A percentile compares a stretch with the other conserved stretches of the same genome.
These are phyloP conservation scores for Henricia sp. DNA, from an alignment of 53 echinoderm and acorn worm species.

Conservation along the genomic window DNA sequence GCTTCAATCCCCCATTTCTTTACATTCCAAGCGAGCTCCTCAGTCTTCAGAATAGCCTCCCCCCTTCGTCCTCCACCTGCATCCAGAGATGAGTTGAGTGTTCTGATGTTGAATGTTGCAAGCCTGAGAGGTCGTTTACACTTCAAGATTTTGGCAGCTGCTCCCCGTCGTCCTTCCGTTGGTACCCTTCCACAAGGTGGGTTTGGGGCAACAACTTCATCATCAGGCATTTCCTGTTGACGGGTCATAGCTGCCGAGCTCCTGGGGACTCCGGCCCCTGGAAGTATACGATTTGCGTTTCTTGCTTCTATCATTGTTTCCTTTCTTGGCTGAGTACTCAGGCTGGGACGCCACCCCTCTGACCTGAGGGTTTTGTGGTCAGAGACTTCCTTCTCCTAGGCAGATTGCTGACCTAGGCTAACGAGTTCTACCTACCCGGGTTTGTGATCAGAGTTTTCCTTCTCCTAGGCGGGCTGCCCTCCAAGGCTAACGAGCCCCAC, in stretches of 20 bases:
- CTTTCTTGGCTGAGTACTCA: conserved; percentile 13
- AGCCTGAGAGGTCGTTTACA: not conserved
- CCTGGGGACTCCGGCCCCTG: conserved; percentile 1
- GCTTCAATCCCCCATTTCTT: not conserved
- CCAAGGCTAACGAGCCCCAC: too few relatives aligned
- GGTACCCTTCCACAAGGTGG: not conserved
- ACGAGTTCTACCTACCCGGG: too few relatives aligned
- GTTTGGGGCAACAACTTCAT: conserved; percentile 4
- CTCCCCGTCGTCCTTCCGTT: not conserved
- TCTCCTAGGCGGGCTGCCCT: too few relatives aligned
- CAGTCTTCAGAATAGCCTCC: not conserved
- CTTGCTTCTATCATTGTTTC: conserved; percentile 18
- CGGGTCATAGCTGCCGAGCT: not conserved
- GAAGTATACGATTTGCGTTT: conserved; percentile 27
- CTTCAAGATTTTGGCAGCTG: not conserved
- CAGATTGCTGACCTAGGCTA: too few relatives aligned
- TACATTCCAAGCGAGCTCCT: not conserved
- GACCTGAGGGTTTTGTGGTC: too few relatives aligned
- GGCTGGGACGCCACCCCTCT: not conserved
- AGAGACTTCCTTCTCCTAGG: too few relatives aligned
- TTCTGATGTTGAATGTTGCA: not conserved
- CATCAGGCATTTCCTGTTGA: not conserved
- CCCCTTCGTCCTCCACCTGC: too few relatives aligned
- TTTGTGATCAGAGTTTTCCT: too few relatives aligned
- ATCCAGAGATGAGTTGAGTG: too few relatives aligned